Evolutionary conservation across 2,113 vertebrate species (phyloP), one percentile per base, ranked within the genome.

Genomic region (Halcyon senegalensis): DNA sequence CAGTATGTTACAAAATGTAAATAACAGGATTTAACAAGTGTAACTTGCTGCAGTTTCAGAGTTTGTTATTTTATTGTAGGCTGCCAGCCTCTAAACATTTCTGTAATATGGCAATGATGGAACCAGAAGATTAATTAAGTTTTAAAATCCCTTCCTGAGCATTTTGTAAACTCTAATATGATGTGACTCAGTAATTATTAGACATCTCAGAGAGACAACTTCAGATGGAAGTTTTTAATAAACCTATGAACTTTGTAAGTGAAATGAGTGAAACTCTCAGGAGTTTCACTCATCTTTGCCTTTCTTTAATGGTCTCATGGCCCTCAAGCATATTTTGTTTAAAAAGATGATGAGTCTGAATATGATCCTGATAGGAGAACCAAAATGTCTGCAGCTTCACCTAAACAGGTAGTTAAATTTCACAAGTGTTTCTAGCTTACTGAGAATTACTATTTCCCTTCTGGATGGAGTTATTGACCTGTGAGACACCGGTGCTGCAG

Each of bases 61-160:
- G 39, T 30, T 84, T 2, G 1, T 20, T 56, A 1, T 78, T 91
- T 76, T 56, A 41, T 4, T 89, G 44, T 58, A 59, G 30, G 30
- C 58, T 93, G 41, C 7, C 62, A 75, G 62, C 24, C 70, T 39
- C 41, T 69, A 64, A 87, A 58, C 3, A 0, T 64, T n/a, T 83
- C 41, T 74, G 31, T 73, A 89, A 55, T 7, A 64, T 9, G 33
- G 31, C 75, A 87, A 89, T 75, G 33, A 79, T 11, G 67, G 83
- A 63, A 76, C 44, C 66, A 75, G 48, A 74, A 84, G 69, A 94
- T 80, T 82, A 95, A 93, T 85, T 85, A 94, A 80, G 66, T 85
- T 96, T 95, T 89, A 55, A 94, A 95, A 93, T 79, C 43, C 64
- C 64, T 86, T 91, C 53, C 72, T 75, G 88, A 94, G 95, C 82